Base-by-base conservation (phyloP, 2,888 invertebrate genomes). In the Tiliacea aurago region DNA sequence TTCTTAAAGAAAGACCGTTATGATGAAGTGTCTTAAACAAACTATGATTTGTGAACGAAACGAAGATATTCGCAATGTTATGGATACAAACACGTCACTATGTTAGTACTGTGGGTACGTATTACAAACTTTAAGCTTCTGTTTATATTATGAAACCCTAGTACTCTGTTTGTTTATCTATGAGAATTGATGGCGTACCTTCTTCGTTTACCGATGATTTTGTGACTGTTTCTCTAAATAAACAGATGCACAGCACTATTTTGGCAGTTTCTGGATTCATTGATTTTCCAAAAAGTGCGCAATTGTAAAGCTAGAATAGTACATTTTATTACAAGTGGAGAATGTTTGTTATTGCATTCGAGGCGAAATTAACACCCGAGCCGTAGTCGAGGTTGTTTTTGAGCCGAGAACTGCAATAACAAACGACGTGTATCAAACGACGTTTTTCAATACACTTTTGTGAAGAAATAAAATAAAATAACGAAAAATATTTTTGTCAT, bases 41-140 rank as follows among this genome's bases (percentile, higher is more conserved):
- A 68, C 65, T 13, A 70, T 76, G 64, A 53, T 37, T 80, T 28
- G 53, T 28, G 20, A 33, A 49, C 20, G 45, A 33, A 33, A 49
- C 20, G 45, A 33, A 71, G 4, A 66, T 13, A 63, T 62, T 58
- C 33, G 23, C 56, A 37, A 81, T 81, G 78, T 56, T 71, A 65
- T 81, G 68, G 82, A 66, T 78, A 68, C 58, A 58, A 61, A 59
- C 79, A 23, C 69, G 49, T 65, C 68, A 78, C 65, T 78, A 74
- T 65, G 43, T 78, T 4, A 74, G 81, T 71, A 66, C 47, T 37
- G 43, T 66, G 5, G 83, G 79, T 82, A 78, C 15, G 82, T 78
- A 61, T 68, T 33, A 66, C 45, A 78, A 78, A 55, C 70, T 73
- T 81, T 41, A 41, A 73, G 51, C 67, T 64, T 33, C 65, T 76